Evolutionary conservation across 2,113 vertebrate species (phyloP).

Genomic region (Fregata magnificens): DNA sequence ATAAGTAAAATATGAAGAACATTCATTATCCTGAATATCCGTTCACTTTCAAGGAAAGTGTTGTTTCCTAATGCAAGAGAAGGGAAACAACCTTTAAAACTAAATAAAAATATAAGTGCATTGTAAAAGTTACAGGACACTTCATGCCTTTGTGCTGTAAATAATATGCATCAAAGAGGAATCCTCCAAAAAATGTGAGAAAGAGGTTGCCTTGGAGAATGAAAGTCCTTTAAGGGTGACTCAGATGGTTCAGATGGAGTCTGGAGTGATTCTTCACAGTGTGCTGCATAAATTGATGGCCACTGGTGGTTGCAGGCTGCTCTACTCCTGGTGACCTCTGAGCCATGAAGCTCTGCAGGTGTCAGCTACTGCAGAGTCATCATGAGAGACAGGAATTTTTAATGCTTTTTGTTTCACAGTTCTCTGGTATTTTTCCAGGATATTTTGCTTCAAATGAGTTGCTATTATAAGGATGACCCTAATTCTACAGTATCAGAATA

Average conservation of each 20-base stretch:
- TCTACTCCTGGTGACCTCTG: neutral
- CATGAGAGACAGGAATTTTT: neutral
- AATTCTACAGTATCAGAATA: neutral
- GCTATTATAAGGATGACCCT: neutral
- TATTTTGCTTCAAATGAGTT: neutral
- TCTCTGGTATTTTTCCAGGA: neutral
- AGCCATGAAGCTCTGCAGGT: neutral
- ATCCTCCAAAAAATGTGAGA: neutral
- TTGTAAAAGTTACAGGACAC: neutral
- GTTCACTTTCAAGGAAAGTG: neutral
- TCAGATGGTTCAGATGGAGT: neutral
- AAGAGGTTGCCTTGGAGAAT: neutral
- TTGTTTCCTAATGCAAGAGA: neutral
- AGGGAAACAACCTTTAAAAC: neutral
- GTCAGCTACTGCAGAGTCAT: neutral
- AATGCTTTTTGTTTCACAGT: neutral
- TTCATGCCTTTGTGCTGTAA: neutral
- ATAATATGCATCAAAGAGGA: neutral
- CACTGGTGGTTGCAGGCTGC: neutral
- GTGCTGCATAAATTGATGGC: neutral
- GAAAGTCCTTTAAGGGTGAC: neutral
- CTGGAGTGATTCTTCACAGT: neutral
- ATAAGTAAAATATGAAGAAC: constrained; percentile 30
- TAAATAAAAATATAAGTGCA: neutral
- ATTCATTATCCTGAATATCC: neutral